phyloP scores from a whole-genome alignment of 2,113 vertebrate genomes.

The Casuarius casuarius region DNA sequence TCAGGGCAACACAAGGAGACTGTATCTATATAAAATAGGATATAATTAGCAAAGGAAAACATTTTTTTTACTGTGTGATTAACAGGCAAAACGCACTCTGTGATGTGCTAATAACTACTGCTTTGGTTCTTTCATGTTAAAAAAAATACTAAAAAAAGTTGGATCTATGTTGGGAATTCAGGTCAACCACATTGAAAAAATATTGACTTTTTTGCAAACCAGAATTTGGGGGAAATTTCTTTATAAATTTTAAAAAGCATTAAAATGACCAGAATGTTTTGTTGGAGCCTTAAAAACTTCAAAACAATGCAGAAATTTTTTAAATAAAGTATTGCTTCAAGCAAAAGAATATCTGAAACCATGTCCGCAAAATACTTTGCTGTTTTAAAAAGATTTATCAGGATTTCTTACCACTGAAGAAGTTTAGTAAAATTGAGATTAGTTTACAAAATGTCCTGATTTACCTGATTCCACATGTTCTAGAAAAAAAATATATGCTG shows the following conservation, averaged over 20 bases:
- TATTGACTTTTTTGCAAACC: neutral
- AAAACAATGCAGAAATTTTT: neutral
- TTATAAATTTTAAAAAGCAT: neutral
- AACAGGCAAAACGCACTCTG: neutral
- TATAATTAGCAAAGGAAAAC: neutral
- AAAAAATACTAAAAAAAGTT: neutral
- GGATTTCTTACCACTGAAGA: neutral
- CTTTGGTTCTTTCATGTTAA: neutral
- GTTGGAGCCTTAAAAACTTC: neutral
- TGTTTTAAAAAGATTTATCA: neutral
- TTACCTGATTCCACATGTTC: neutral
- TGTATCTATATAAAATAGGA: neutral
- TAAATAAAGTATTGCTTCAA: neutral
- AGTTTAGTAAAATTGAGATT: neutral
- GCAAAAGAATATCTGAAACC: neutral
- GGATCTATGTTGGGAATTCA: neutral
- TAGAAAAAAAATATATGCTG: neutral
- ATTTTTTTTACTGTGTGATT: neutral
- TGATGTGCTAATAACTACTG: neutral
- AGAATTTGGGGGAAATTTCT: neutral
- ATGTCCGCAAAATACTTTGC: neutral
- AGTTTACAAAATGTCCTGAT: neutral
- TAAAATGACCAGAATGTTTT: neutral
- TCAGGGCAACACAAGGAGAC: neutral
- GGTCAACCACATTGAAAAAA: neutral